Evolutionary conservation across 2,797 vertebrate species (phyloP), one percentile per base, ranked within the genome.

Genomic region (Pangasius djambal): DNA sequence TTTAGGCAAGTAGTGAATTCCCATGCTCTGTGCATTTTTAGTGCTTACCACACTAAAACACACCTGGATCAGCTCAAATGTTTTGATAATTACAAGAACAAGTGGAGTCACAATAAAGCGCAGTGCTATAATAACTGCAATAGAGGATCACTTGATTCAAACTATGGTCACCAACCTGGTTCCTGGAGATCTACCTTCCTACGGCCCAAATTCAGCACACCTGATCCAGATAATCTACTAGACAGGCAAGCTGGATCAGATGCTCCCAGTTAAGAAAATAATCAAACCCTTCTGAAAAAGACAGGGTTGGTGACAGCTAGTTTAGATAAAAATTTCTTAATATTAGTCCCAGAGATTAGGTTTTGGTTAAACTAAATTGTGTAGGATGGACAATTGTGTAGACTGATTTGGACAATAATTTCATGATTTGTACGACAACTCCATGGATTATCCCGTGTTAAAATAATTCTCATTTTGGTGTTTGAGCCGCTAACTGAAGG

Each of bases 281-380:
- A 83, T 63, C 6, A 44, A 31, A 50, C 40, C 8, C 40, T 67
- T 31, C 25, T 67, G 9, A 67, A 69, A 69, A 50, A 4, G 9
- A 84, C 37, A 83, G 25, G 13, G 6, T n/a, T n/a, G 6, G 37
- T 83, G 34, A 44, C 37, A 83, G 37, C 52, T 81, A 59, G 8
- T 25, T 59, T 25, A 13, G 55, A 2, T 28, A 83, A 44, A 44
- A 0, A 44, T 0, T 4, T 63, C 34, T 63, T 59, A 59, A 59
- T 59, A 81, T 81, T 59, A 81, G 78, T 81, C 18, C 31, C 6
- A 59, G 78, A 81, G 13, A 81, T 59, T 59, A 81, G 18, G 18
- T 78, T 48, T 75, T 31, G 48, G 3, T 78, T 78, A 52, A 52
- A n/a, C 15, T 16, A 52, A 40, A 9, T 22, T 74, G 18, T 72